Conservation (phyloP, 1,140 invertebrate species). For the Aphis gossypii region DNA sequence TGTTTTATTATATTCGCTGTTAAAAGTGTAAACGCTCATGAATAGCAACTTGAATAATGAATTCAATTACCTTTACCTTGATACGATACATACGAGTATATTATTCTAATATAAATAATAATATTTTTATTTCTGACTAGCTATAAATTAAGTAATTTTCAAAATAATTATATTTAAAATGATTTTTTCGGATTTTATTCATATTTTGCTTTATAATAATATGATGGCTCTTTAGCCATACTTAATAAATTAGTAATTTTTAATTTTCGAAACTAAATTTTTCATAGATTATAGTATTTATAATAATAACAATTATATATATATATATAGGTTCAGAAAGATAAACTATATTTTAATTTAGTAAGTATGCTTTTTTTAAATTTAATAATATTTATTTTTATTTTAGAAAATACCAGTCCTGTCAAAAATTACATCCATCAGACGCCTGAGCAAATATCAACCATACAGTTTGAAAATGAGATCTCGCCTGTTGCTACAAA, state of each 20-base stretch:
- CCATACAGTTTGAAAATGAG: slow-evolving; percentile 46
- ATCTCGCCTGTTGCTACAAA: slow-evolving; percentile 48
- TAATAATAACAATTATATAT: neutral
- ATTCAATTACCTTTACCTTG: neutral
- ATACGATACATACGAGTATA: neutral
- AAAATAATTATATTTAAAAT: neutral
- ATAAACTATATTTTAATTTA: neutral
- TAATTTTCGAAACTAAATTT: neutral
- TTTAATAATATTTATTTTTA: neutral
- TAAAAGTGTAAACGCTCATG: neutral
- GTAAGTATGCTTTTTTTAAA: neutral
- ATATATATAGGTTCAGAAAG: neutral
- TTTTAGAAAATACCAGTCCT: slow-evolving; percentile 45
- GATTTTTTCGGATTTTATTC: neutral
- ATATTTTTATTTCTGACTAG: neutral
- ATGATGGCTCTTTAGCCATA: neutral
- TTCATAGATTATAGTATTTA: neutral
- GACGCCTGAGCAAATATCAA: slow-evolving; percentile 40
- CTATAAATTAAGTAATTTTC: neutral
- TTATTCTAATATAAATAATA: neutral
- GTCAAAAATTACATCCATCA: slow-evolving; percentile 23
- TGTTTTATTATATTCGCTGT: neutral
- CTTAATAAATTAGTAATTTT: neutral
- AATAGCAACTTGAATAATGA: neutral
- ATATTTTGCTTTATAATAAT: neutral